Evolutionary conservation across 2,888 invertebrate species (phyloP), one percentile per base, ranked within the genome.

Genomic region (Cetonia aurata): DNA sequence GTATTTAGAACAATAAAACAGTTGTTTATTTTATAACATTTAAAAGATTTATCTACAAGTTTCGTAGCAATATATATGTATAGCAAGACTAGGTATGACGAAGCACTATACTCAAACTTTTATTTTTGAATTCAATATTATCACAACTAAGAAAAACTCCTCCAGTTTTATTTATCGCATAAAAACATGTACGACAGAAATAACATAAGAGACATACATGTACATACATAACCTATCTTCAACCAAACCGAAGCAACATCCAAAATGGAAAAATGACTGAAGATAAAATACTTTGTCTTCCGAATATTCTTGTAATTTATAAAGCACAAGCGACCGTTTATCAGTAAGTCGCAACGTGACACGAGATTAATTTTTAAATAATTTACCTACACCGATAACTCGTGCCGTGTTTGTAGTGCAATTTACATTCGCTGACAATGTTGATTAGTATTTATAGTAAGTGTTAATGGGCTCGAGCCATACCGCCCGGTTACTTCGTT

Each of bases 381-480:
- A 57, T 44, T 67, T 62, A 67, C 60, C 56, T 17, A 25, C 37
- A 10, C 50, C 52, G 69, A 69, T 69, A 69, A 31, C 37, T 25
- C 42, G 57, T 59, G 37, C 50, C 52, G 48, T 50, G 59, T 69
- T 52, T 46, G 48, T 60, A 44, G 67, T 68, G 55, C 62, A 55
- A 71, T 71, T 71, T 71, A 71, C 71, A 71, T 71, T 60, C 53
- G 65, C 72, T 73, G 75, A 74, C 74, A 71, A 57, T 73, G 73
- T 73, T 75, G 76, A 75, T 77, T 76, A 77, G 73, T 75, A 76
- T 76, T 77, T 77, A 76, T 75, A 67, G 73, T 66, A 44, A 69
- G 67, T 65, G 70, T 72, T 75, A 75, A 75, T 74, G 74, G 72
- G 71, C 62, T 53, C 70, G 72, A 73, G 72, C 75, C 75, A 74